These are phyloP conservation scores for Nipponacmea schrenckii DNA, from an alignment of 2,888 invertebrate genomes.

Conservation along the genomic window DNA sequence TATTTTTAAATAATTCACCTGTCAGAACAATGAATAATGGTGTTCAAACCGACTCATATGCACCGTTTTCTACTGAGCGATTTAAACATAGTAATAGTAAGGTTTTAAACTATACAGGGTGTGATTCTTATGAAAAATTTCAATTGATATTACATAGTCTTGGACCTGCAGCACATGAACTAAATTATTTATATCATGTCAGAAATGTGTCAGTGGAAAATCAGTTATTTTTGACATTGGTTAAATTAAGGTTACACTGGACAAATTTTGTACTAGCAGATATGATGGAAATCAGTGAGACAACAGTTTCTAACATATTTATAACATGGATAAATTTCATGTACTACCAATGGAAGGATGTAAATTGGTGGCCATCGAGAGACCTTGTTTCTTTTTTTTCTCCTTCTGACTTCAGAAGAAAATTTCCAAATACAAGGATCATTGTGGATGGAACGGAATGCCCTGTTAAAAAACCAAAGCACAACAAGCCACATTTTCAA, in stretches of 20 bases:
- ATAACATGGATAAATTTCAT: constrained; percentile 23
- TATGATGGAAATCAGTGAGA: neutral
- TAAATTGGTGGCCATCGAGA: no score
- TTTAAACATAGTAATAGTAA: constrained; percentile 1
- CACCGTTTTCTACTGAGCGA: neutral
- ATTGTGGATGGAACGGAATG: no score
- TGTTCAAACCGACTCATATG: neutral
- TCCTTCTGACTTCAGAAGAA: no score
- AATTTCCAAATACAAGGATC: no score
- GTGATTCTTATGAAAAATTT: neutral
- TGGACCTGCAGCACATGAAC: neutral
- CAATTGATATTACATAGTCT: neutral
- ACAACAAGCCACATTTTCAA: no score
- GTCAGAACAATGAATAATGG: neutral
- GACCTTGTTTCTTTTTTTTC: no score
- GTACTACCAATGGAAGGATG: constrained; percentile 19
- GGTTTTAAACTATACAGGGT: neutral
- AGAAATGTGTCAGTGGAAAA: neutral
- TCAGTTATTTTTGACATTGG: neutral
- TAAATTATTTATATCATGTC: neutral
- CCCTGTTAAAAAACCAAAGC: no score
- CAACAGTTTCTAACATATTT: neutral
- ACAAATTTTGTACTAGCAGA: neutral
- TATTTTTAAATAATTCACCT: neutral
- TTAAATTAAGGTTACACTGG: neutral